phyloP scores from a whole-genome alignment of 92 coral and sea anemone genomes.

The Phymanthus crucifer region DNA sequence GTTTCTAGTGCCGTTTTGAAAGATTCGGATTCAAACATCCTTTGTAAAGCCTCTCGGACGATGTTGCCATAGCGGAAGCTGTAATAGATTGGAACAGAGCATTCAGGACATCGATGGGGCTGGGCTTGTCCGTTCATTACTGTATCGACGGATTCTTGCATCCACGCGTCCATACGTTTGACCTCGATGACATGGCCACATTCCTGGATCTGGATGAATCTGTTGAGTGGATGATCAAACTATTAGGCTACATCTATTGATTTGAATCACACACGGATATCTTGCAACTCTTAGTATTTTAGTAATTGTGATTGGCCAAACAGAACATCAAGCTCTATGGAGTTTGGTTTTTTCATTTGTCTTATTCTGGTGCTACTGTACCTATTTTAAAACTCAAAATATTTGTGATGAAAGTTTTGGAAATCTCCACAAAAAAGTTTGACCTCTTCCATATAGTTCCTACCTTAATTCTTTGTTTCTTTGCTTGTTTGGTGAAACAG shows the following conservation, averaged over 20 bases:
- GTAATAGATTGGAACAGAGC: slow-evolving; percentile 49
- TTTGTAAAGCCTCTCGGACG: slow-evolving; percentile 40
- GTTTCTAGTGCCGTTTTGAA: no score
- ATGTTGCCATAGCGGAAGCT: slow-evolving; percentile 62
- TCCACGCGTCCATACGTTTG: slow-evolving; percentile 62
- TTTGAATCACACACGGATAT: neutral
- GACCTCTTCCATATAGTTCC: neutral
- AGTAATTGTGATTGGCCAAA: no score
- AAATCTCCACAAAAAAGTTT: no score
- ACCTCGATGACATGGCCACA: slow-evolving; percentile 66
- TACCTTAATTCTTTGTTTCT: slow-evolving; percentile 25
- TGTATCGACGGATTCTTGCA: slow-evolving; percentile 13
- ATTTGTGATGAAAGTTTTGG: no score
- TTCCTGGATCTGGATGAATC: slow-evolving; percentile 59
- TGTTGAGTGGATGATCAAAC: no score
- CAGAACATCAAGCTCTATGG: no score
- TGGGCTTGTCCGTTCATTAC: slow-evolving; percentile 6
- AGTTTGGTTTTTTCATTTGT: no score
- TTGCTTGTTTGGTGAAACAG: slow-evolving; percentile 22
- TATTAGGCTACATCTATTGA: no score
- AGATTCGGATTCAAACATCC: neutral
- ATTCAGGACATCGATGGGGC: slow-evolving; percentile 45
- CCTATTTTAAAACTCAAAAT: no score
- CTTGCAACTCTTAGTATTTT: no score
- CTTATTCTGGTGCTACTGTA: no score